A percentile compares a stretch with the other conserved stretches of the same genome.
Evolutionary conservation across 53 echinoderm and acorn worm species (phyloP).

Genomic region (Arbacia lixula): DNA sequence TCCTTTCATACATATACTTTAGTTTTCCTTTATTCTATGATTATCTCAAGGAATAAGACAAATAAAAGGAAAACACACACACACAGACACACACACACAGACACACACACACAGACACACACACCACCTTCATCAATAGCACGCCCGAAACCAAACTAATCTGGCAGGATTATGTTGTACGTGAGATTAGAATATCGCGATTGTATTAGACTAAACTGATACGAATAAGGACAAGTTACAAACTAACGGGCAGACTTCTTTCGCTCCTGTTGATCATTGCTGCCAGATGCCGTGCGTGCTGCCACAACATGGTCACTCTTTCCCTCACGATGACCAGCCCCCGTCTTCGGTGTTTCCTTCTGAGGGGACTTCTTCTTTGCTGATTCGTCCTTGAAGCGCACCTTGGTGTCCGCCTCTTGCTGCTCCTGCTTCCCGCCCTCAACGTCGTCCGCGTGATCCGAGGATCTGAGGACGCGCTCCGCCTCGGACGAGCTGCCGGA

Average conservation of each 20-base stretch:
- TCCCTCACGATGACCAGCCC: not conserved
- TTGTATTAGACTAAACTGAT: no score
- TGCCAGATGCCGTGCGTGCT: not conserved
- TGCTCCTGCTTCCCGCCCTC: not conserved
- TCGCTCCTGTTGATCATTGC: not conserved
- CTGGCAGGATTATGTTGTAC: no score
- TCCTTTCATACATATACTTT: no score
- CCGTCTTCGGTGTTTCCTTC: not conserved
- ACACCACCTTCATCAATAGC: no score
- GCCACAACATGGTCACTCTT: conserved; percentile 43
- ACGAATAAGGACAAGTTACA: no score
- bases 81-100: no score
- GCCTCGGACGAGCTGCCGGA: not conserved
- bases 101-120: no score
- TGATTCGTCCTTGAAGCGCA: conserved; percentile 16
- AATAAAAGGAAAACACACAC: no score
- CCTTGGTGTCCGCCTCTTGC: not conserved
- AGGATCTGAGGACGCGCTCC: conserved; percentile 1
- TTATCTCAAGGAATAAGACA: no score
- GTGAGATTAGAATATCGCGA: no score
- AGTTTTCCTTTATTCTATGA: no score
- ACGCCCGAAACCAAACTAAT: no score
- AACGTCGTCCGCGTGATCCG: conserved; percentile 3
- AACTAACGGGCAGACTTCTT: conserved; percentile 25
- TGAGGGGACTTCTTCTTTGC: not conserved